phyloP scores from a whole-genome alignment of 1,140 invertebrate species.

The Drosophila tristis region DNA sequence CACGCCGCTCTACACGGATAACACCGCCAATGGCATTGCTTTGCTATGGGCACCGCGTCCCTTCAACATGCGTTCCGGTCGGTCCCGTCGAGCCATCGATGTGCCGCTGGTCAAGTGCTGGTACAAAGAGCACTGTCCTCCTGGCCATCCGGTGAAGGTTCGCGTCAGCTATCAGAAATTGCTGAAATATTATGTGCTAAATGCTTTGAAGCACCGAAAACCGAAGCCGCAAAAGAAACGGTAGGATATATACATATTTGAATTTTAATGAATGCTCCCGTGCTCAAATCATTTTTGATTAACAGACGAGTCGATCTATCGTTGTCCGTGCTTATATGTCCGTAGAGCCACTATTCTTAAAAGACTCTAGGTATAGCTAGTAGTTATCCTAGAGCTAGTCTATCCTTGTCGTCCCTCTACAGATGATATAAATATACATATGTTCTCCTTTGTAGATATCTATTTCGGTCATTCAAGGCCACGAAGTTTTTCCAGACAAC shows the following conservation, averaged over 20 bases:
- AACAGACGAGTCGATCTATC: background rate
- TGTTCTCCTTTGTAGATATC: constrained; percentile 86
- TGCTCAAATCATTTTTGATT: background rate
- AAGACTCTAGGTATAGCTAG: no score
- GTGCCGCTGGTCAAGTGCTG: constrained; percentile 98
- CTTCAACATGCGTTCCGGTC: constrained; percentile 97
- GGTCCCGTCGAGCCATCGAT: constrained; percentile 95
- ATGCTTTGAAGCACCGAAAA: constrained; percentile 97
- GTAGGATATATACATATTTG: constrained; percentile 80
- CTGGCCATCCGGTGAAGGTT: constrained; percentile 99
- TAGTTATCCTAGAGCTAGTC: no score
- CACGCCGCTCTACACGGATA: constrained; percentile 98
- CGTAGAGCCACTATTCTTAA: no score
- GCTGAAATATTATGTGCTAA: constrained; percentile 98
- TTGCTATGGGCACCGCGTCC: constrained; percentile 99
- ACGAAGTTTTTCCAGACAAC: constrained; percentile 99
- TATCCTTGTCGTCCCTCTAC: no score
- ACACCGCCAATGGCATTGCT: constrained; percentile 99
- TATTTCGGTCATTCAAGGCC: constrained; percentile 99
- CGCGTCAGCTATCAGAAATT: constrained; percentile 99
- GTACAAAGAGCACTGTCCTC: constrained; percentile 99
- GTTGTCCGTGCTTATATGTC: background rate
- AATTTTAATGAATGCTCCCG: no score
- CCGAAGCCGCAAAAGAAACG: constrained; percentile 99
- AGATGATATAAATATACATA: no score